Evolutionary conservation across 1,140 invertebrate species (phyloP), one percentile per base, ranked within the genome.

Genomic region (Ceratosolen fusciceps): DNA sequence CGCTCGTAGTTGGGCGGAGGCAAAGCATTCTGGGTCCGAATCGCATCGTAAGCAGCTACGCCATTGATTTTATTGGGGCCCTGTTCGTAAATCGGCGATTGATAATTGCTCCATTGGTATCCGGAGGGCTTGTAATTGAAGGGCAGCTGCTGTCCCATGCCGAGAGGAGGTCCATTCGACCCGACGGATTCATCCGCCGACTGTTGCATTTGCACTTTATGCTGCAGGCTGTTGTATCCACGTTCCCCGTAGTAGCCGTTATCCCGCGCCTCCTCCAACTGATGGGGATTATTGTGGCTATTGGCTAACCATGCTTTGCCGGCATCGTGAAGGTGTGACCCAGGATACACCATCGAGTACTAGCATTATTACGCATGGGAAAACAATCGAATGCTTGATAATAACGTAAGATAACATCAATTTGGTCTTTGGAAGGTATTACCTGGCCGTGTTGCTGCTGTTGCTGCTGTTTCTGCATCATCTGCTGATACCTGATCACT

Each of bases 401-500:
- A 52, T 52, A 2, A 52, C 12, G 12, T 12, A 43, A 21, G 49
- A 52, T 52, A 19, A 52, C 49, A 52, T 16, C 4, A 52, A 16
- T 21, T 52, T 16, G 49, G 14, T 71, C 4, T 24, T 2, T 62
- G 21, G 5, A 26, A 1, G 1, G 14, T 47, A 7, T 39, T 24
- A 78, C 76, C 8, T 78, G 68, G 2, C 29, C 56, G 24, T 73
- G 68, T 12, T 62, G 68, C 16, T 73, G 77, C n/a, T 62, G 73
- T 24, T 68, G 75, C 29, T 83, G 67, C 21, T 83, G 85, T 54
- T 87, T 88, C 19, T 87, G 83, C 10, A 87, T 19, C 71, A 86
- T 85, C 60, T 86, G 86, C 31, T 87, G 87, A 81, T 90, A 90
- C n/a, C 85, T 87, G 0, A 85, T 34, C 14, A 83, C 31, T 1